Base-by-base conservation (phyloP, 2,113 vertebrate genomes). In the Cairina moschata region DNA sequence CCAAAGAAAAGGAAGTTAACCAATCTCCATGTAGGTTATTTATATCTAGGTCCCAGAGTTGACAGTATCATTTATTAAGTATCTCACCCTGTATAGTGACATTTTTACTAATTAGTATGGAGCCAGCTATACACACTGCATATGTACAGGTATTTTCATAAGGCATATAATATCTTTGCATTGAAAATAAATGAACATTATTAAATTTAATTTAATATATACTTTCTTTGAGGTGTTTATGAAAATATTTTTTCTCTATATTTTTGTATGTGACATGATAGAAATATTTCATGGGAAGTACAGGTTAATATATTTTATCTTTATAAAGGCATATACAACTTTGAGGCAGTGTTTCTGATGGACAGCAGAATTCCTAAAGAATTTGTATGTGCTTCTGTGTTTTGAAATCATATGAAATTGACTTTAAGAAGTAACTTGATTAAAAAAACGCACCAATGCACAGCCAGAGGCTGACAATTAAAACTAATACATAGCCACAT, bases 301-400 rank as follows among this genome's bases (percentile, higher is more conserved):
- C 95, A 98, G 96, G 92, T 97, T 96, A 97, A 98, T 97, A 96
- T 97, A 96, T 96, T 94, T 97, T 92, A 97, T 98, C 97, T 98
- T 98, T 98, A 98, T 98, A 98, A 98, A 99, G 98, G 98, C 98
- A 98, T 98, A 97, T 98, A 99, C 98, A 99, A 98, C 97, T 98
- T 98, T 98, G 98, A 99, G 98, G 98, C 99, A 99, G 98, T 99
- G 98, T 98, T 98, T 98, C 97, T 98, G 97, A 98, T 98, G 98
- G 98, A 98, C 97, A 98, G 97, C 98, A 97, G 97, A 98, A 98
- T 98, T 98, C 94, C 92, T 98, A 98, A 97, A 98, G 97, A 95
- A 97, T 98, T 96, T 97, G 97, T 98, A 97, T 99, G 98, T 98
- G 98, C 98, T 98, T 98, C 98, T 98, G 98, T 98, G 98, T 98